Percentiles rank a stretch among this genome's conserved stretches.
phyloP scores from a whole-genome alignment of 2,888 invertebrate species.

The Cataglyphis rosenhaueri region DNA sequence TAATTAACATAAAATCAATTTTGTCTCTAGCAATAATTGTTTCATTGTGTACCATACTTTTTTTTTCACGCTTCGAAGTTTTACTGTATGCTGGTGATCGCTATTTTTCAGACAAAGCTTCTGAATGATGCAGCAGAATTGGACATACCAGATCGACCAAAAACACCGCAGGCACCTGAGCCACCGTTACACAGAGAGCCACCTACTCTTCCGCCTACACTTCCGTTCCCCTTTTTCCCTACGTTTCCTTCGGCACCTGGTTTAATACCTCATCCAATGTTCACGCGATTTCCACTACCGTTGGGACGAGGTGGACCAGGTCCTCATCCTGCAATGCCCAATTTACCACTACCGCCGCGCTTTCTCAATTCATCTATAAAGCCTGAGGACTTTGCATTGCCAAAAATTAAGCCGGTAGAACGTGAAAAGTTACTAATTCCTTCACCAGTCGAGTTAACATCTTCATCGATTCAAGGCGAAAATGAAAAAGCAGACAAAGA shows the following conservation, averaged over 20 bases:
- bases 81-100: constrained; percentile 30
- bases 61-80: neutral
- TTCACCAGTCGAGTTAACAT: constrained; percentile 86
- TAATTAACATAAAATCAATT: neutral
- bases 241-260: constrained; percentile 87
- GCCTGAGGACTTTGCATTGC: constrained; percentile 85
- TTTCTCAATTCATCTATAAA: constrained; percentile 87
- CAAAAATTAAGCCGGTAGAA: constrained; percentile 86
- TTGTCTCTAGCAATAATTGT: neutral
- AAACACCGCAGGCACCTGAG: constrained; percentile 84
- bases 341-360: constrained; percentile 87
- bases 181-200: constrained; percentile 76
- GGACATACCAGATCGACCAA: constrained; percentile 82
- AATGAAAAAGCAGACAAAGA: constrained; percentile 85
- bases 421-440: constrained; percentile 86
- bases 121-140: constrained; percentile 75
- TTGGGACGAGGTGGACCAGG: constrained; percentile 86
- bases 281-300: constrained; percentile 85
- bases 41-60: neutral
- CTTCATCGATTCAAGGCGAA: constrained; percentile 66
- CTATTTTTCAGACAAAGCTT: constrained; percentile 76
- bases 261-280: constrained; percentile 88
- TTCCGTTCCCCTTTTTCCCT: constrained; percentile 85
- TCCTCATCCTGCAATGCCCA: constrained; percentile 88
- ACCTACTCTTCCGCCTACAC: constrained; percentile 87